Percentiles rank a stretch among this genome's conserved stretches.
Evolutionary conservation across 2,797 vertebrate genomes (phyloP).

Genomic region (Pelochelys cantorii): DNA sequence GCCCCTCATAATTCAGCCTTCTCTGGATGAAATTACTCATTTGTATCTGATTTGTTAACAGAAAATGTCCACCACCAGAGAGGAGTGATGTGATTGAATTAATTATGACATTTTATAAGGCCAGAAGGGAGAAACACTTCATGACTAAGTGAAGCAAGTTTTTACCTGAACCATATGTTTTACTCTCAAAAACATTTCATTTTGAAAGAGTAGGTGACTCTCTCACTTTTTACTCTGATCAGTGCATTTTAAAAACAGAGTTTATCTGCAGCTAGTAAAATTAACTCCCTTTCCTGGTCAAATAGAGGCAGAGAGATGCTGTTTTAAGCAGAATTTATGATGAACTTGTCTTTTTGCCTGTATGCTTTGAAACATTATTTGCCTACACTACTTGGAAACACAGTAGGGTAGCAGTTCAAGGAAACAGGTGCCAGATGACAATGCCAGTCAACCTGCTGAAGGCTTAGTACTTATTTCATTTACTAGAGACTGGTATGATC

Average conservation of each 20-base stretch:
- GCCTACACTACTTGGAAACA: not conserved
- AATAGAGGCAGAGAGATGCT: not conserved
- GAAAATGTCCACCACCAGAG: constrained; percentile 24
- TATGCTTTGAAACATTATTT: not conserved
- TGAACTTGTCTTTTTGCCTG: not conserved
- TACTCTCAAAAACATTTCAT: not conserved
- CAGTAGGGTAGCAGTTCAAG: not conserved
- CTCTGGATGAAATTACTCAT: constrained; percentile 31
- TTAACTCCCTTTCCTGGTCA: not conserved
- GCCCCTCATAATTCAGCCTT: constrained; percentile 1
- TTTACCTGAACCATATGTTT: not conserved
- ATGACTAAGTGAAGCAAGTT: constrained; percentile 23
- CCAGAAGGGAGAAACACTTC: constrained; percentile 39
- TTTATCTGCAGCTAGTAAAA: not conserved
- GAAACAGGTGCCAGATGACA: rapidly evolving
- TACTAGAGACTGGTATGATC: not conserved
- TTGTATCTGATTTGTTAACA: constrained; percentile 54
- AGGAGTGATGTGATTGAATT: constrained; percentile 43
- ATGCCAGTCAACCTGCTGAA: not conserved
- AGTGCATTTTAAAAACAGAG: not conserved
- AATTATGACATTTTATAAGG: constrained; percentile 49
- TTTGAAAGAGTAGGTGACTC: not conserved
- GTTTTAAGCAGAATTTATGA: not conserved
- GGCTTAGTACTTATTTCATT: not conserved
- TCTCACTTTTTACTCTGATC: not conserved